Base-by-base conservation (phyloP, 2,888 invertebrate species). In the Xanthorhoe designata region DNA sequence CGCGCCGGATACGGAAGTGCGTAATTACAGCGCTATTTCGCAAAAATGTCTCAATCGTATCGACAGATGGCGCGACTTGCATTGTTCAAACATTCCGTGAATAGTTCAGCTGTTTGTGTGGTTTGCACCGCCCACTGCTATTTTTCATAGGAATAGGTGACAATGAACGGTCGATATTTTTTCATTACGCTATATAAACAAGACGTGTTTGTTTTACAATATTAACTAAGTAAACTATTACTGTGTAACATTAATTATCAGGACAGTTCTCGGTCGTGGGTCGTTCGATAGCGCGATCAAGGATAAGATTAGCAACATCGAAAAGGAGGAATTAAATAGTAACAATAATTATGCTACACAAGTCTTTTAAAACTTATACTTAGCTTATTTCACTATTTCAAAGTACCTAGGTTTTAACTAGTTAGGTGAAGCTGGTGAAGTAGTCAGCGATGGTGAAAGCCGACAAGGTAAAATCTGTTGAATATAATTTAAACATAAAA, bases 1-100 rank as follows among this genome's bases (percentile, higher is more conserved):
- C 92, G 91, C 91, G 92, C 86, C 78, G 92, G 91, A 91, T 86
- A 72, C 91, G 92, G 92, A 93, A 91, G 86, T 86, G 70, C 81
- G 84, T 92, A 91, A 92, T 93, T 92, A 92, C 81, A 83, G 71
- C 75, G 82, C 85, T 86, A 92, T 91, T 91, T 91, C 74, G 90
- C 91, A 89, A 92, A 90, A 90, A 92, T 92, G 88, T 92, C 91
- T 92, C 89, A 90, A 92, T 92, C 83, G 78, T 73, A 78, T 72
- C 79, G 87, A 85, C 92, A 93, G 92, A 91, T 91, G 92, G 90
- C 88, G 89, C 82, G 81, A 78, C 76, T 68, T 76, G 84, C 83
- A 87, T 87, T 84, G 84, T 84, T 88, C 84, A 74, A 79, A 82
- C 83, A 91, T 91, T 86, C 88, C 73, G 68, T 84, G 82, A 89